phyloP scores from a whole-genome alignment of 92 coral and sea anemone species.

The Isaurus tuberculatus region DNA sequence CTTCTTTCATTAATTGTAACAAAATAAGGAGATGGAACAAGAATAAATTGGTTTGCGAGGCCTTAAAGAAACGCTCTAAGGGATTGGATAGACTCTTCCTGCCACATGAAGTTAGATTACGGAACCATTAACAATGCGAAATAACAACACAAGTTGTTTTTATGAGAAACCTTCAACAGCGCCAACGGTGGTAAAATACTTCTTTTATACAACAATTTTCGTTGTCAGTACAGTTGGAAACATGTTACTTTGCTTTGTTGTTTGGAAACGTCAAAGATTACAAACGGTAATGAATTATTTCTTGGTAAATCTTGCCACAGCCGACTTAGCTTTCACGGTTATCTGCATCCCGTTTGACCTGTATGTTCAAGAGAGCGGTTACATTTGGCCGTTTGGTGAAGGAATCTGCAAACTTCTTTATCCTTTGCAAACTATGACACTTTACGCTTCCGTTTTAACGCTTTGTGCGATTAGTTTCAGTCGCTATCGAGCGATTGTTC shows the following conservation, averaged over 20 bases:
- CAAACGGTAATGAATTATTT: conserved; percentile 86
- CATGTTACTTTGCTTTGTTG: conserved; percentile 73
- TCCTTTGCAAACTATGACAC: conserved; percentile 85
- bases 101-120: background rate
- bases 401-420: conserved; percentile 69
- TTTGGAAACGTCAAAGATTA: conserved; percentile 75
- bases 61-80: background rate
- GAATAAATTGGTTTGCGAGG: background rate
- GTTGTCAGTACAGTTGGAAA: conserved; percentile 72
- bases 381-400: conserved; percentile 73
- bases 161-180: conserved; percentile 31
- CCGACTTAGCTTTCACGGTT: conserved; percentile 81
- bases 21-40: background rate
- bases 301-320: conserved; percentile 77
- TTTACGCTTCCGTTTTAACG: conserved; percentile 77
- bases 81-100: background rate
- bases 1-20: background rate
- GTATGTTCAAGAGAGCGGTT: conserved; percentile 73
- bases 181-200: conserved; percentile 62
- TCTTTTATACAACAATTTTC: conserved; percentile 66
- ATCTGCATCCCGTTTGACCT: conserved; percentile 86
- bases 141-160: background rate
- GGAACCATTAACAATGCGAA: background rate
- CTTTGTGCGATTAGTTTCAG: conserved; percentile 77
- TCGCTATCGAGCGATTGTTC: conserved; percentile 80